Base-by-base conservation (phyloP, 2,888 invertebrate genomes). In the Zaprionus obscuricornis region DNA sequence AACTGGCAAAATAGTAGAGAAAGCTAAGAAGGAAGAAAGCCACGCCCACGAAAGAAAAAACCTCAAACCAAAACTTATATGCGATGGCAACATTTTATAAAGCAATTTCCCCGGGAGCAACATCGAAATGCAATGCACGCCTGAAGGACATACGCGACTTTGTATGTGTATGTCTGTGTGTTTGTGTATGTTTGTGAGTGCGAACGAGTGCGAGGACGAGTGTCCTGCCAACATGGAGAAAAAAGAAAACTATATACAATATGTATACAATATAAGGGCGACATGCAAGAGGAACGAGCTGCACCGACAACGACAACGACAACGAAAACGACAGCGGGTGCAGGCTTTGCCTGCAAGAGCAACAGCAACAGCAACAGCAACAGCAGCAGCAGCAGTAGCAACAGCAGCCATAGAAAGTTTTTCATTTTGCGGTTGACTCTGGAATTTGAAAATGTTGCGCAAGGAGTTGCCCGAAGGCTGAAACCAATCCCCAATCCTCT, bases 341-440 rank as follows among this genome's bases (percentile, higher is more conserved):
- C n/a, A n/a, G n/a, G n/a, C n/a, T n/a, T n/a, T n/a, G n/a, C n/a
- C n/a, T n/a, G n/a, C n/a, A n/a, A n/a, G n/a, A n/a, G n/a, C n/a
- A n/a, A n/a, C n/a, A n/a, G n/a, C n/a, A n/a, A n/a, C n/a, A n/a
- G n/a, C n/a, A n/a, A n/a, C n/a, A 33, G 36, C 42, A 2, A 13
- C 31, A 14, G 52, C 22, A 16, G n/a, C 45, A 26, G 34, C 27
- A 47, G 27, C 22, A 42, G 40, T 42, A 42, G 49, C 58, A 43
- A 49, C 49, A 59, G 67, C 78, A 76, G 62, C 76, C 74, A 76
- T 76, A 76, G 76, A 79, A 83, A 81, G 76, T 83, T 83, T 81
- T 81, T 79, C 79, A 81, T 79, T 79, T 83, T 79, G 83, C 76
- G 79, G 79, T 83, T 83, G 74, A 79, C 76, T 76, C 79, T 74